These are phyloP conservation scores for Leuciscus waleckii DNA, from an alignment of 2,797 vertebrate species.

Conservation along the genomic window DNA sequence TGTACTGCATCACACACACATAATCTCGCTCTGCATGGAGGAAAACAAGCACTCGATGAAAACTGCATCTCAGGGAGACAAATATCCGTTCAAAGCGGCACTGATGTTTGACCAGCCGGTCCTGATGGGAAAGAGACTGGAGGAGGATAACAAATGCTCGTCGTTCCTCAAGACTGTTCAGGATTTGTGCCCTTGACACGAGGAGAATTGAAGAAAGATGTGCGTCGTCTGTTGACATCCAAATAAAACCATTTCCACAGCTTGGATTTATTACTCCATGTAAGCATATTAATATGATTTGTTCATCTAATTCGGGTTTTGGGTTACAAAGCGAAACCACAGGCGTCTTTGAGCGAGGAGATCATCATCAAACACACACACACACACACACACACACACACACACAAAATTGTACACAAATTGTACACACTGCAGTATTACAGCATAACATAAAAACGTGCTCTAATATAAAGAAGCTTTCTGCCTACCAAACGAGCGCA, in stretches of 20 bases:
- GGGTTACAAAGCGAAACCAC: slow-evolving; percentile 50
- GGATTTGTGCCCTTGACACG: slow-evolving; percentile 31
- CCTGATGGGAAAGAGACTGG: not conserved
- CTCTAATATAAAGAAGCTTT: not conserved
- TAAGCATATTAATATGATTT: slow-evolving; percentile 51
- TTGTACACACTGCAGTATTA: not conserved
- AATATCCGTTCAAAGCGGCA: not conserved
- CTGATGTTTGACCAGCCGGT: not conserved
- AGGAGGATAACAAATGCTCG: not conserved
- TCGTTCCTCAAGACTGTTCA: not conserved
- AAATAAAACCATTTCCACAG: slow-evolving; percentile 45
- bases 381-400: not conserved
- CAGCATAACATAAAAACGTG: not conserved
- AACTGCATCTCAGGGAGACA: not conserved
- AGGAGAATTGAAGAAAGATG: slow-evolving; percentile 40
- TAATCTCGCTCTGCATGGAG: not conserved
- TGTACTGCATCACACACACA: not conserved
- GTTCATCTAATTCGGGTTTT: slow-evolving; percentile 38
- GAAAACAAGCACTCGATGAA: not conserved
- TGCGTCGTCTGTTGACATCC: slow-evolving; percentile 34
- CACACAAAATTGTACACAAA: not conserved
- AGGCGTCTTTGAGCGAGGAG: not conserved
- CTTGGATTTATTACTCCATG: slow-evolving; percentile 44
- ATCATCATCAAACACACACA: not conserved
- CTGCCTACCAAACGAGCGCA: not conserved